A percentile compares a stretch with the other conserved stretches of the same genome.
phyloP scores from a whole-genome alignment of 1,140 invertebrate genomes.

The Pararge aegeria region DNA sequence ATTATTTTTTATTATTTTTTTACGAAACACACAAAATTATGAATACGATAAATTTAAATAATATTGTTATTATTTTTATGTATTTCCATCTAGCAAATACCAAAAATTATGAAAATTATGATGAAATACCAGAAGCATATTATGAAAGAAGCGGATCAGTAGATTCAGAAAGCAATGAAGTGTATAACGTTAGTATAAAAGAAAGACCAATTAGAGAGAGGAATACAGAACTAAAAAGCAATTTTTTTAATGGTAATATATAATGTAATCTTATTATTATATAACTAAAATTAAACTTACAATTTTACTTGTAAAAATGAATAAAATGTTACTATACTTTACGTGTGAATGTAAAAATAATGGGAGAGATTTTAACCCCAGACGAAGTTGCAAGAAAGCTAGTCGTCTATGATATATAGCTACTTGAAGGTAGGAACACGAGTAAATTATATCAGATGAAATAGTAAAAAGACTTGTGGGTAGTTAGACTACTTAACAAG shows the following conservation, averaged over 20 bases:
- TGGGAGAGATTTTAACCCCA: too few relatives aligned
- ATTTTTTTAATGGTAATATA: background rate
- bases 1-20: background rate
- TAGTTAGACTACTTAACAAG: too few relatives aligned
- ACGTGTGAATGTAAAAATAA: too few relatives aligned
- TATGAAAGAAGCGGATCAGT: conserved; percentile 23
- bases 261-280: too few relatives aligned
- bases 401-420: too few relatives aligned
- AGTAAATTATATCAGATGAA: too few relatives aligned
- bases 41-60: background rate
- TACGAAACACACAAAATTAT: background rate
- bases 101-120: conserved; percentile 12
- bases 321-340: too few relatives aligned
- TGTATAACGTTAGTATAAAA: conserved; percentile 25
- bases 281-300: too few relatives aligned
- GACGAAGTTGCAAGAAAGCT: too few relatives aligned
- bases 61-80: background rate
- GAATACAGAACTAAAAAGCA: background rate
- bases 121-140: conserved; percentile 15
- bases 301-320: too few relatives aligned
- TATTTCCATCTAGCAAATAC: background rate
- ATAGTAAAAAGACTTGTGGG: too few relatives aligned
- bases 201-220: conserved; percentile 18
- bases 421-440: too few relatives aligned
- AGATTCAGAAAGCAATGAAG: conserved; percentile 36